A percentile compares a stretch with the other conserved stretches of the same genome.
These are phyloP conservation scores for Andrena cerasifolii DNA, from an alignment of 1,140 invertebrate species.

Conservation along the genomic window DNA sequence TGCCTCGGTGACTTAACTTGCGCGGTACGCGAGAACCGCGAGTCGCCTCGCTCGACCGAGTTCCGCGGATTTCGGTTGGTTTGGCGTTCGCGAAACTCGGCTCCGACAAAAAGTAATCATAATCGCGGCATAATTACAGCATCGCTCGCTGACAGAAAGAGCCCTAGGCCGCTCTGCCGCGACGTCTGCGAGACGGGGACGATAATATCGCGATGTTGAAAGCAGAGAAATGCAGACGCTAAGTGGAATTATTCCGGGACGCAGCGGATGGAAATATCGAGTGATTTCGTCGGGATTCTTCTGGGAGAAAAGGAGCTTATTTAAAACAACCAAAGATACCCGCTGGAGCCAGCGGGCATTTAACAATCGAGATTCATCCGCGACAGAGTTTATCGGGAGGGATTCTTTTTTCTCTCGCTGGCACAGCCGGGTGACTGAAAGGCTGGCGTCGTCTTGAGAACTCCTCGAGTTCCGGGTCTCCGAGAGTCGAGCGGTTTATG, in stretches of 20 bases:
- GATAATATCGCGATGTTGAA: too few species aligned
- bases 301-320: neutral
- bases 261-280: too few species aligned
- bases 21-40: constrained; percentile 23
- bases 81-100: too few species aligned
- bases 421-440: constrained; percentile 24
- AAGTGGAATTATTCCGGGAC: too few species aligned
- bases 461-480: constrained; percentile 51
- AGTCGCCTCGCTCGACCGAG: constrained; percentile 20
- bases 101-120: too few species aligned
- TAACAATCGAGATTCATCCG: neutral
- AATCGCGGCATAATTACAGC: too few species aligned
- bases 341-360: neutral
- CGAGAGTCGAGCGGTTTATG: constrained; percentile 49
- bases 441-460: constrained; percentile 44
- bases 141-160: too few species aligned
- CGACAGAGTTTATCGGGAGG: constrained; percentile 13
- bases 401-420: constrained; percentile 13
- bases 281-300: neutral
- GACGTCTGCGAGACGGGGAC: too few species aligned
- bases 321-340: neutral
- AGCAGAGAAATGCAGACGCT: too few species aligned
- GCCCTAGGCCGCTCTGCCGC: too few species aligned
- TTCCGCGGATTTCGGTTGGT: constrained; percentile 20
- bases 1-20: constrained; percentile 41